Evolutionary conservation across 1,140 invertebrate genomes (phyloP).

Genomic region (Aphaenogaster floridana): DNA sequence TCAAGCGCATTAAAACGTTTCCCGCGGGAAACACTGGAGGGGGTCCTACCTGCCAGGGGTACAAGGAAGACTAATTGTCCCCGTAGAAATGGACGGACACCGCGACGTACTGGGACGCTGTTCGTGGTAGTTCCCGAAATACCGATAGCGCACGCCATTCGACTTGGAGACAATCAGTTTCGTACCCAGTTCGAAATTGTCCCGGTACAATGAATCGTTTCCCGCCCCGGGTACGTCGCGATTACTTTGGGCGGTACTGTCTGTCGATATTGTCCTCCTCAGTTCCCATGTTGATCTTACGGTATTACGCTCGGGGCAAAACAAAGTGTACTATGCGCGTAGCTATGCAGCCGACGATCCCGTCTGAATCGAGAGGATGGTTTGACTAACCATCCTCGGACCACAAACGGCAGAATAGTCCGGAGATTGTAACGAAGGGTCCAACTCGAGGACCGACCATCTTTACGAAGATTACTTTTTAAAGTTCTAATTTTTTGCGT

Average conservation of each 20-base stretch:
- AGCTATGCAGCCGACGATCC: conserved; percentile 22
- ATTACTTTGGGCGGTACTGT: conserved; percentile 62
- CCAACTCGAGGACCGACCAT: neutral
- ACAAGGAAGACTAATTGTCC: conserved; percentile 74
- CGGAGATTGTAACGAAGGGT: neutral
- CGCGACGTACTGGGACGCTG: conserved; percentile 21
- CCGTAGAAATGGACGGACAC: conserved; percentile 70
- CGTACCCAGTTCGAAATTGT: conserved; percentile 71
- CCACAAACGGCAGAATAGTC: conserved; percentile 4
- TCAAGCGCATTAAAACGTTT: conserved; percentile 31
- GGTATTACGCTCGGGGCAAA: conserved; percentile 51
- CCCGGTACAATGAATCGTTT: conserved; percentile 66
- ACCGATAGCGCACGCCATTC: conserved; percentile 53
- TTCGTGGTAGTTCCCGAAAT: conserved; percentile 60
- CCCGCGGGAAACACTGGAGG: neutral
- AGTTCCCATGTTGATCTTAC: conserved; percentile 49
- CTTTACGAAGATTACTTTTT: neutral
- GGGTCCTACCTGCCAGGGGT: neutral
- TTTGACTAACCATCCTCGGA: conserved; percentile 26
- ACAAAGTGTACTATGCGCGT: conserved; percentile 48
- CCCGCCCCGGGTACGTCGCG: conserved; percentile 49
- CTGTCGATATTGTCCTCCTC: conserved; percentile 63
- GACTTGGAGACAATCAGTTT: conserved; percentile 71
- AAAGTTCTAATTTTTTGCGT: neutral
- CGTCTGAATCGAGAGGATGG: conserved; percentile 33